Evolutionary conservation across 2,888 invertebrate genomes (phyloP).

Genomic region (Clanis bilineata): DNA sequence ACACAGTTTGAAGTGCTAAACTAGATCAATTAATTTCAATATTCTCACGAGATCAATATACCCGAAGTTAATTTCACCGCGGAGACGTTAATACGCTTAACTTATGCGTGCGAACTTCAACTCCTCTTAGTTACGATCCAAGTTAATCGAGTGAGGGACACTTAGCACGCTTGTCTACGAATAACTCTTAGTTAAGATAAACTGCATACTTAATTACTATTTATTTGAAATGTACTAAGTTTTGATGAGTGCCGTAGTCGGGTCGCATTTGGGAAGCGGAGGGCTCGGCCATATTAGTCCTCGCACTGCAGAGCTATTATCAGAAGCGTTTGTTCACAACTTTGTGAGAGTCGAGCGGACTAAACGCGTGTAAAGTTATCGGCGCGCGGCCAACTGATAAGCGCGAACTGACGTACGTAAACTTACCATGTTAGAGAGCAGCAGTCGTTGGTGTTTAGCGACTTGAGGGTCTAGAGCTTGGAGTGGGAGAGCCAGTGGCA

Average conservation of each 20-base stretch:
- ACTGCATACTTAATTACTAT: slow-evolving; percentile 58
- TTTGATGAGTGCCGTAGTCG: slow-evolving; percentile 45
- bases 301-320: slow-evolving; percentile 62
- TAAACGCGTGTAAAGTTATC: slow-evolving; percentile 53
- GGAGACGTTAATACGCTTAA: slow-evolving; percentile 69
- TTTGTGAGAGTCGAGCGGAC: slow-evolving; percentile 52
- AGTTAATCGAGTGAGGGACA: slow-evolving; percentile 58
- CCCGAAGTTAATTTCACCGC: slow-evolving; percentile 55
- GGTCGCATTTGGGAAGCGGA: slow-evolving; percentile 38
- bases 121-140: slow-evolving; percentile 59
- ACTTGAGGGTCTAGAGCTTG: slow-evolving; percentile 76
- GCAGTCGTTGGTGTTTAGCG: slow-evolving; percentile 78
- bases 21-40: slow-evolving; percentile 59
- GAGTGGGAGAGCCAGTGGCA: slow-evolving; percentile 74
- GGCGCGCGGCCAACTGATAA: slow-evolving; percentile 37
- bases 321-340: slow-evolving; percentile 61
- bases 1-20: slow-evolving; percentile 38
- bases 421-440: slow-evolving; percentile 82
- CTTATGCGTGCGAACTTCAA: slow-evolving; percentile 65
- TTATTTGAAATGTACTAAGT: slow-evolving; percentile 60
- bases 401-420: slow-evolving; percentile 38
- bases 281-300: slow-evolving; percentile 50
- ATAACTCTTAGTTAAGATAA: slow-evolving; percentile 49
- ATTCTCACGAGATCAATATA: slow-evolving; percentile 58
- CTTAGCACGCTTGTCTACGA: slow-evolving; percentile 46